phyloP scores from a whole-genome alignment of 2,888 invertebrate species.

The Unio pictorum region DNA sequence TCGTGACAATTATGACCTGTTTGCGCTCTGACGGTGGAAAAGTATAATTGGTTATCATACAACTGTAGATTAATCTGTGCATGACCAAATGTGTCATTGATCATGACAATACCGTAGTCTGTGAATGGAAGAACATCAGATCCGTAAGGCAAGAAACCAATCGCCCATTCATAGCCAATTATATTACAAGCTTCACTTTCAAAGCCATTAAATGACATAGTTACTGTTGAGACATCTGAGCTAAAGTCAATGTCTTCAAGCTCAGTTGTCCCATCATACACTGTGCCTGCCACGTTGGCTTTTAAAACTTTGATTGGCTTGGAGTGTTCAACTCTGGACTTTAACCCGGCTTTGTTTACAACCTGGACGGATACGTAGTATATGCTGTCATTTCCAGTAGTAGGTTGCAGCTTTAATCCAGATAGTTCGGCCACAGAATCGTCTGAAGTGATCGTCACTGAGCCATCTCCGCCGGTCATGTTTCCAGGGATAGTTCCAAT shows the following conservation, averaged over 20 bases:
- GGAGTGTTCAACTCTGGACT: slow-evolving; percentile 23
- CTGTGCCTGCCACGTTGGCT: slow-evolving; percentile 42
- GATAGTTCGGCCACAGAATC: slow-evolving; percentile 22
- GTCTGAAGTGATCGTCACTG: slow-evolving; percentile 10
- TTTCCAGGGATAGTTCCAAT: slow-evolving; percentile 24
- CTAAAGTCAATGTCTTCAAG: slow-evolving; percentile 38
- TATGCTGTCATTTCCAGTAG: slow-evolving; percentile 1
- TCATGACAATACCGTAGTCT: slow-evolving; percentile 48
- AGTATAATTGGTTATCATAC: slow-evolving; percentile 43
- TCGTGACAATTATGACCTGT: slow-evolving; percentile 47
- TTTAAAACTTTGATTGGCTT: slow-evolving; percentile 36
- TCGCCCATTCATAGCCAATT: slow-evolving; percentile 50
- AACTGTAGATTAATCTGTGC: slow-evolving; percentile 44
- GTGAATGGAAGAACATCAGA: slow-evolving; percentile 50
- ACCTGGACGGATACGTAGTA: slow-evolving; percentile 38
- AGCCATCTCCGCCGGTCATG: slow-evolving; percentile 3
- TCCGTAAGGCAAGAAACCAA: slow-evolving; percentile 45
- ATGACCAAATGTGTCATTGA: slow-evolving; percentile 42
- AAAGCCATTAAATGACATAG: slow-evolving; percentile 52
- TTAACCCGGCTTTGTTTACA: slow-evolving; percentile 40
- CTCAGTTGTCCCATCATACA: slow-evolving; percentile 46
- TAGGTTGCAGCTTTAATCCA: slow-evolving; percentile 25
- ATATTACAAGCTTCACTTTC: slow-evolving; percentile 53
- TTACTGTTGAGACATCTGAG: slow-evolving; percentile 44
- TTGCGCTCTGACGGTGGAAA: slow-evolving; percentile 43